phyloP scores from a whole-genome alignment of 2,113 vertebrate genomes.

The Calypte anna region DNA sequence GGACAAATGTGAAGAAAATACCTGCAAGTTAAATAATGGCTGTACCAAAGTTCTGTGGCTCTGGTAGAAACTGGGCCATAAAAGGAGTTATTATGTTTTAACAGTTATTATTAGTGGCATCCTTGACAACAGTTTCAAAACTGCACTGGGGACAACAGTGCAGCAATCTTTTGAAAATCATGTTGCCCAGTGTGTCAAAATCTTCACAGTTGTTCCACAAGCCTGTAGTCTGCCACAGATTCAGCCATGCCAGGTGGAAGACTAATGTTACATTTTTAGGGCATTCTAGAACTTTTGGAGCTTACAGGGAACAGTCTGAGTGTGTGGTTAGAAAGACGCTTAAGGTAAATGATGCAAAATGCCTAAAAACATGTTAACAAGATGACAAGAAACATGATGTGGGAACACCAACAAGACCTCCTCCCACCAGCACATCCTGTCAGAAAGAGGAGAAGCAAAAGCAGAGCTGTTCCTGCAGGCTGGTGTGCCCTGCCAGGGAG shows the following conservation, averaged over 20 bases:
- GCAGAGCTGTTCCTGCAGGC: not conserved
- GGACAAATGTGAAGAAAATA: not conserved
- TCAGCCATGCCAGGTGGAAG: not conserved
- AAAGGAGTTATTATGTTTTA: not conserved
- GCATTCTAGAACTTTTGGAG: not conserved
- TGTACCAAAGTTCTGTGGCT: not conserved
- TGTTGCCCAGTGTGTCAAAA: not conserved
- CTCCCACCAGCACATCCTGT: not conserved
- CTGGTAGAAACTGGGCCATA: not conserved
- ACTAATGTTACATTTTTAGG: not conserved
- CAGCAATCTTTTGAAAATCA: not conserved
- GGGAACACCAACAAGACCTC: not conserved
- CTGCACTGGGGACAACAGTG: not conserved
- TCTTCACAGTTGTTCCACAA: not conserved
- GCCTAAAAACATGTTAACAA: not conserved
- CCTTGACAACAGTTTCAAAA: constrained; percentile 10
- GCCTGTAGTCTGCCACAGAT: constrained; percentile 4
- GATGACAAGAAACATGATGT: not conserved
- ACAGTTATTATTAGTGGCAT: constrained; percentile 1
- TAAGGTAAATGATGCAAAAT: not conserved
- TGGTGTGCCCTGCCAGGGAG: not conserved
- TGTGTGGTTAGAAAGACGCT: not conserved
- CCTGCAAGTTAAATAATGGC: rapidly evolving
- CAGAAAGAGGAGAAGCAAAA: not conserved
- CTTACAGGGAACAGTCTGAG: not conserved